phyloP scores from a whole-genome alignment of 1,140 invertebrate species.

The Euura saliciscinereae region DNA sequence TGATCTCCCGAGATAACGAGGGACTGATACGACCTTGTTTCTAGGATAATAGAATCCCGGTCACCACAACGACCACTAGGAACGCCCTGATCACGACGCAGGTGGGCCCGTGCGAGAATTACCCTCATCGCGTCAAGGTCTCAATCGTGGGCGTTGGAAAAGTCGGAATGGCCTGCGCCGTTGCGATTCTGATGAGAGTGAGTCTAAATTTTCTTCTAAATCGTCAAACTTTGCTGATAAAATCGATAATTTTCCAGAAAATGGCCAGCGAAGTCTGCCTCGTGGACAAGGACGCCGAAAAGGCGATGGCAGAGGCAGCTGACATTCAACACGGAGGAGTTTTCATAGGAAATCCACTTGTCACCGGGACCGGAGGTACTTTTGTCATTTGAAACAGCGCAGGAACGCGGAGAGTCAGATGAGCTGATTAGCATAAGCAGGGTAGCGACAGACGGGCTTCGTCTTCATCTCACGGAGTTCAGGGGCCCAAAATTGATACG shows the following conservation, averaged over 20 bases:
- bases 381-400: background rate
- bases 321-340: slow-evolving; percentile 46
- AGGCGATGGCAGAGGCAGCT: slow-evolving; percentile 45
- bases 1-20: background rate
- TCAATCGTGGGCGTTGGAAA: slow-evolving; percentile 48
- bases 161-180: slow-evolving; percentile 46
- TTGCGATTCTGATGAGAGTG: slow-evolving; percentile 48
- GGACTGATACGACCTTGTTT: background rate
- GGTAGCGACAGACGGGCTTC: background rate
- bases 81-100: slow-evolving; percentile 48
- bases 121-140: slow-evolving; percentile 45
- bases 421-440: background rate
- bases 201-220: slow-evolving; percentile 22
- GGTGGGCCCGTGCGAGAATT: slow-evolving; percentile 38
- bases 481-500: slow-evolving; percentile 27
- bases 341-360: slow-evolving; percentile 45
- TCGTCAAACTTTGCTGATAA: background rate
- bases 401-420: background rate
- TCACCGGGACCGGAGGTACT: slow-evolving; percentile 29
- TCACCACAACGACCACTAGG: slow-evolving; percentile 41
- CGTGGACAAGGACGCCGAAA: slow-evolving; percentile 44
- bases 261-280: slow-evolving; percentile 47
- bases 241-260: slow-evolving; percentile 28
- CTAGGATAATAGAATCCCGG: background rate
- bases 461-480: slow-evolving; percentile 18